A percentile compares a stretch with the other conserved stretches of the same genome.
Evolutionary conservation across 2,797 vertebrate genomes (phyloP).

Genomic region (Poeciliopsis presidionis): DNA sequence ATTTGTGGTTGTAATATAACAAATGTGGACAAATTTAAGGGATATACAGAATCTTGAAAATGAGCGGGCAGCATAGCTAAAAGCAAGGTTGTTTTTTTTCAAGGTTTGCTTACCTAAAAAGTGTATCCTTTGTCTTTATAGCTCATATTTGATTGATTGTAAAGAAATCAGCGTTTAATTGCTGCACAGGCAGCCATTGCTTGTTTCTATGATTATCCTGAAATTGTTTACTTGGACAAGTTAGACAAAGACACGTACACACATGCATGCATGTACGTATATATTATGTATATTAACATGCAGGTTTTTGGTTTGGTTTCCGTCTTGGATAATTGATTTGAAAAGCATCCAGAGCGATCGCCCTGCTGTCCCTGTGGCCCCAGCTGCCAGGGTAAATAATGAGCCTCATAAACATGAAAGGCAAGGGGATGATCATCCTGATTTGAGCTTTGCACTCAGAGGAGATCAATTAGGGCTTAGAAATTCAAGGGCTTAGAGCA

Average conservation of each 20-base stretch:
- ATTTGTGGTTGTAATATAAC: not conserved
- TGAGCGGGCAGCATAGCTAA: not conserved
- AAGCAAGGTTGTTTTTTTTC: slow-evolving; percentile 1
- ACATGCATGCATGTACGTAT: not conserved
- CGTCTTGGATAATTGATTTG: slow-evolving; percentile 66
- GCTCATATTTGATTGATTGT: slow-evolving; percentile 60
- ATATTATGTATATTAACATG: not conserved
- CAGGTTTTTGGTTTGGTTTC: slow-evolving; percentile 41
- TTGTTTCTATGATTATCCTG: slow-evolving; percentile 45
- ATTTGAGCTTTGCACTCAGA: slow-evolving; percentile 61
- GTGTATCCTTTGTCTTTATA: slow-evolving; percentile 30
- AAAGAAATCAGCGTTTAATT: slow-evolving; percentile 61
- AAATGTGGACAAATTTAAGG: not conserved
- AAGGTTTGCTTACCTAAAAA: slow-evolving; percentile 17
- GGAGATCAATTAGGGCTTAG: slow-evolving; percentile 51
- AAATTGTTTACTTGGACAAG: slow-evolving; percentile 53
- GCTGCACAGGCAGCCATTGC: slow-evolving; percentile 61
- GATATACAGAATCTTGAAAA: not conserved
- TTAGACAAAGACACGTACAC: slow-evolving; percentile 22
- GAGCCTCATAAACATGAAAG: slow-evolving; percentile 70
- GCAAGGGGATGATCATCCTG: slow-evolving; percentile 59
- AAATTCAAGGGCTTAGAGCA: slow-evolving; percentile 46
- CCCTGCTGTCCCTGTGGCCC: slow-evolving; percentile 58
- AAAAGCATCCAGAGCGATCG: slow-evolving; percentile 58
- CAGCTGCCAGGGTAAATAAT: slow-evolving; percentile 66